phyloP scores from a whole-genome alignment of 2,113 vertebrate genomes.

The Bettongia penicillata region DNA sequence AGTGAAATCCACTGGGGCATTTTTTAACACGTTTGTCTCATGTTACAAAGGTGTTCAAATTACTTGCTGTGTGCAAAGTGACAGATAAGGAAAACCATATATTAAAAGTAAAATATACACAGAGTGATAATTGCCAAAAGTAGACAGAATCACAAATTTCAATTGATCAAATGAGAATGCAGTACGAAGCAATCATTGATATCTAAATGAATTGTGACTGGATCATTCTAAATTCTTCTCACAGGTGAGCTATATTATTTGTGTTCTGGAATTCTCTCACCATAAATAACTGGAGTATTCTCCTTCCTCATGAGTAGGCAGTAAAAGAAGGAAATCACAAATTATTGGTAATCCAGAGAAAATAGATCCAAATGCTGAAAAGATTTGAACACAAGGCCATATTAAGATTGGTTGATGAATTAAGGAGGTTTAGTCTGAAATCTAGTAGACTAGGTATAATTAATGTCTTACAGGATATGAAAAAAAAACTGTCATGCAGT shows the following conservation, averaged over 20 bases:
- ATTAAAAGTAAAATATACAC: not conserved
- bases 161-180: not conserved
- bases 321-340: not conserved
- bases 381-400: not conserved
- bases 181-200: not conserved
- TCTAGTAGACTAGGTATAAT: not conserved
- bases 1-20: constrained; percentile 13
- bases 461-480: not conserved
- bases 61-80: not conserved
- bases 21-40: constrained; percentile 1
- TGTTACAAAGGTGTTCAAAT: not conserved
- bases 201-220: constrained; percentile 14
- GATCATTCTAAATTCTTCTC: not conserved
- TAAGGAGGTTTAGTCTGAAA: not conserved
- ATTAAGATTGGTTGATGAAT: not conserved
- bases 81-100: constrained; percentile 1
- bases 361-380: not conserved
- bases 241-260: not conserved
- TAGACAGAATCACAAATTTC: constrained; percentile 17
- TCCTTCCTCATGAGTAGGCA: not conserved
- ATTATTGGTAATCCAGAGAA: not conserved
- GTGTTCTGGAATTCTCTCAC: not conserved
- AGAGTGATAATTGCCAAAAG: not conserved
- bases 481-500: not conserved
- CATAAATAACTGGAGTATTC: not conserved